Conservation (phyloP, 1,140 invertebrate species). For the Acarapis woodi region DNA sequence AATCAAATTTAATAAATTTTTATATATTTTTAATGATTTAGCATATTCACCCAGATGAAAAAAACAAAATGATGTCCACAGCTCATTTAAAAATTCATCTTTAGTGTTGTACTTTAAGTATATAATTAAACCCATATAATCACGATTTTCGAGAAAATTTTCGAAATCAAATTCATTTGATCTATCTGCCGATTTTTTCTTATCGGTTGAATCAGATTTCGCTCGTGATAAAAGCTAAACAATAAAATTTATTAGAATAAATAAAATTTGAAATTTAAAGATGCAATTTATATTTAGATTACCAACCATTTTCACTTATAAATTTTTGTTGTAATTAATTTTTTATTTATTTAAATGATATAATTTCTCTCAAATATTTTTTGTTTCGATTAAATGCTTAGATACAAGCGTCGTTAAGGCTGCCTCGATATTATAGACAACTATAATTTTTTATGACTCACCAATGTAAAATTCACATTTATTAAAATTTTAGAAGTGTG, state of each 20-base stretch:
- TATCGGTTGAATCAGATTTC: slow-evolving; percentile 12
- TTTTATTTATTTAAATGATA: neutral
- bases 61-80: slow-evolving; percentile 75
- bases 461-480: neutral
- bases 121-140: slow-evolving; percentile 77
- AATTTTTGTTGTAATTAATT: neutral
- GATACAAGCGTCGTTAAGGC: neutral
- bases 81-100: slow-evolving; percentile 28
- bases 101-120: slow-evolving; percentile 42
- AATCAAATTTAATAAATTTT: slow-evolving; percentile 6
- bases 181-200: slow-evolving; percentile 13
- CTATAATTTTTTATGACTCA: too few relatives aligned
- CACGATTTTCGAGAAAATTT: slow-evolving; percentile 55
- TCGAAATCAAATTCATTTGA: slow-evolving; percentile 41
- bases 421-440: neutral
- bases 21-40: slow-evolving; percentile 39
- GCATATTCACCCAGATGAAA: slow-evolving; percentile 86
- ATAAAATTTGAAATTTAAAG: neutral
- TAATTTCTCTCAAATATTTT: neutral
- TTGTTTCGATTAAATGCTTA: neutral
- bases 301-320: neutral
- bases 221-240: slow-evolving; percentile 13
- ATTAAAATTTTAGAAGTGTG: neutral
- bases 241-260: too few relatives aligned
- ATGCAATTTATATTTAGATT: neutral